Percentiles rank a stretch among this genome's conserved stretches.
Evolutionary conservation across 2,113 vertebrate genomes (phyloP).

Genomic region (Cyprinus carpio): DNA sequence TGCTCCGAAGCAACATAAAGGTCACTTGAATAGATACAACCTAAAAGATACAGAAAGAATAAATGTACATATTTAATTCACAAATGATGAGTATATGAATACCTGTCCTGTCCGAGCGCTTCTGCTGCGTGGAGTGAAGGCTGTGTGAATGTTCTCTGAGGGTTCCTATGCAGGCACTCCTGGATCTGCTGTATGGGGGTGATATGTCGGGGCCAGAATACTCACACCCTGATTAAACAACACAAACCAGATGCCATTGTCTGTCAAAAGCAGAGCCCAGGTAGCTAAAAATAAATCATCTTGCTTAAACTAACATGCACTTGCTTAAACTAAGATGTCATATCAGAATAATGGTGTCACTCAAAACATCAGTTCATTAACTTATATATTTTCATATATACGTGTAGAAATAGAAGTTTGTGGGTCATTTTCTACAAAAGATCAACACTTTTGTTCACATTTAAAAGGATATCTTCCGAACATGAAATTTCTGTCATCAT

Average conservation of each 20-base stretch:
- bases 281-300: background rate
- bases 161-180: constrained; percentile 23
- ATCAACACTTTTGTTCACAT: background rate
- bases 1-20: background rate
- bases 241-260: constrained; percentile 48
- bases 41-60: background rate
- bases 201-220: constrained; percentile 29
- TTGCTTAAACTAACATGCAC: constrained; percentile 2
- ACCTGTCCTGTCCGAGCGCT: constrained; percentile 50
- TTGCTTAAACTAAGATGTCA: background rate
- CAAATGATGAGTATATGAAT: background rate
- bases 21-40: background rate
- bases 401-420: background rate
- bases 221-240: constrained; percentile 37
- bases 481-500: background rate
- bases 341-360: background rate
- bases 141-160: constrained; percentile 35
- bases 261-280: constrained; percentile 24
- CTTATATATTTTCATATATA: background rate
- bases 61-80: background rate
- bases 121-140: constrained; percentile 47
- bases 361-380: background rate
- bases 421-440: background rate
- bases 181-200: constrained; percentile 16
- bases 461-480: background rate